Percentiles rank a stretch among this genome's conserved stretches.
These are phyloP conservation scores for Hemichromis elongatus DNA, from an alignment of 2,113 vertebrate species.

Conservation along the genomic window DNA sequence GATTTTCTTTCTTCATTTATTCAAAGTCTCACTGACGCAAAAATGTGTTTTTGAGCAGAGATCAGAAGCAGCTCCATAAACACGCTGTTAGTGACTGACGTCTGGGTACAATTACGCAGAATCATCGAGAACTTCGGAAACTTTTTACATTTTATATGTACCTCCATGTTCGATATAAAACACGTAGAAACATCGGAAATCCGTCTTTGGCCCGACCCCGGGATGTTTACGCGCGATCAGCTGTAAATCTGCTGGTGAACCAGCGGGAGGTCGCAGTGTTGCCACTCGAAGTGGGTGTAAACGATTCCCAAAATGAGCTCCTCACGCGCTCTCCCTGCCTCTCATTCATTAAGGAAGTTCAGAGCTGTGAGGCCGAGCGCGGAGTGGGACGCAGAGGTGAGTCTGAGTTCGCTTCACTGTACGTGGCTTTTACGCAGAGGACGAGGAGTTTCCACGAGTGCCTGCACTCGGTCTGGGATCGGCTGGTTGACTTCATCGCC, in stretches of 20 bases:
- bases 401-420: neutral
- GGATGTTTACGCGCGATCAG: neutral
- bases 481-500: neutral
- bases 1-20: neutral
- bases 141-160: neutral
- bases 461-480: too few relatives aligned
- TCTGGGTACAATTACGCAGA: neutral
- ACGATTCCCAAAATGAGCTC: neutral
- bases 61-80: neutral
- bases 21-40: too few relatives aligned
- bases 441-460: neutral
- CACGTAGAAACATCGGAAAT: neutral
- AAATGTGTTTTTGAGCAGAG: neutral
- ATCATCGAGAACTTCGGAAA: rapidly evolving
- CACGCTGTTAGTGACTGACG: neutral
- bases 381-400: neutral
- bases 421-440: neutral
- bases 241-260: neutral
- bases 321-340: neutral
- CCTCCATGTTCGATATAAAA: neutral
- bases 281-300: neutral
- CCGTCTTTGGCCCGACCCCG: rapidly evolving
- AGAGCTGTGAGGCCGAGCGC: neutral
- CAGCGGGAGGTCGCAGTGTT: neutral
- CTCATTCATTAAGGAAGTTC: neutral